Evolutionary conservation across 1,140 invertebrate species (phyloP).

Genomic region (Drosophila auraria): DNA sequence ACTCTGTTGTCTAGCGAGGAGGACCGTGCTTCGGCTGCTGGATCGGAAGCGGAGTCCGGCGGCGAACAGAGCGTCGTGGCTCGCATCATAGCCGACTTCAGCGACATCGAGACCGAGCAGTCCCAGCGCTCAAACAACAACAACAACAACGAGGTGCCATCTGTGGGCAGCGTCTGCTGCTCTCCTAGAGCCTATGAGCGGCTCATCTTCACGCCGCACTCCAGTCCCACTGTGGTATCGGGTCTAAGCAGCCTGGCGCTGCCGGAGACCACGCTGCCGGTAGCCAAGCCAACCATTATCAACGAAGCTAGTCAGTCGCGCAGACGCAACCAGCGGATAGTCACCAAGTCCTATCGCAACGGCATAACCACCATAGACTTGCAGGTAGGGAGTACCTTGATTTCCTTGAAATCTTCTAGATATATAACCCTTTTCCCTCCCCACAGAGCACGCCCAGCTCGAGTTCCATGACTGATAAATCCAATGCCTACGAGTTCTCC

Average conservation of each 20-base stretch:
- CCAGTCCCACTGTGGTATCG: conserved; percentile 23
- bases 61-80: conserved; percentile 81
- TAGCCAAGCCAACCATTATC: conserved; percentile 19
- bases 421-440: no score
- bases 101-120: conserved; percentile 79
- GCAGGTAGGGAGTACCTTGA: conserved; percentile 35
- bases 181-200: conserved; percentile 54
- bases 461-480: conserved; percentile 71
- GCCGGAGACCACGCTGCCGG: conserved; percentile 60
- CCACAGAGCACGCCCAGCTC: conserved; percentile 52
- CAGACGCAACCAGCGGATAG: conserved; percentile 75
- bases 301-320: conserved; percentile 65
- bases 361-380: conserved; percentile 80
- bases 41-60: conserved; percentile 55
- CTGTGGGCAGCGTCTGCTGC: conserved; percentile 21
- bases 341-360: conserved; percentile 80
- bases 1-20: conserved; percentile 56
- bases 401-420: background rate
- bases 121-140: conserved; percentile 46
- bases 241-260: conserved; percentile 37
- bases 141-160: conserved; percentile 33
- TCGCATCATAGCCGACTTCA: conserved; percentile 82
- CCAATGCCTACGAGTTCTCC: conserved; percentile 93
- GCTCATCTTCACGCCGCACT: conserved; percentile 61
- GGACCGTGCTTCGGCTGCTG: conserved; percentile 55